phyloP scores from a whole-genome alignment of 2,888 invertebrate genomes.

The Athetis lepigone region DNA sequence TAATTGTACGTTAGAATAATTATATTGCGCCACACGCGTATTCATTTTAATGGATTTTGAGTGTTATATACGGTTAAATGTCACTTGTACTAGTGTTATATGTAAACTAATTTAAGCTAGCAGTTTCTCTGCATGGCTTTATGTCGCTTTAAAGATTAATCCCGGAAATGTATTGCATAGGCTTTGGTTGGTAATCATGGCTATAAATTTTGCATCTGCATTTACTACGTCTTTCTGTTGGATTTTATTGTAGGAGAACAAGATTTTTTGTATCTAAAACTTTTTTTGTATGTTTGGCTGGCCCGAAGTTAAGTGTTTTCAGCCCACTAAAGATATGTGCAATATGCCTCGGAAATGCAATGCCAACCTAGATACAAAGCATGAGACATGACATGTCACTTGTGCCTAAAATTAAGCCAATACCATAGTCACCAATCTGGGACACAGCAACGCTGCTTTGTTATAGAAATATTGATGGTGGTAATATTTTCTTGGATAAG shows the following conservation, averaged over 20 bases:
- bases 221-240: not conserved
- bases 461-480: no score
- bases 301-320: no score
- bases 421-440: no score
- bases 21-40: conserved; percentile 83
- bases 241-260: not conserved
- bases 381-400: no score
- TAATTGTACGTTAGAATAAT: conserved; percentile 89
- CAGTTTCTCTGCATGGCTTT: conserved; percentile 45
- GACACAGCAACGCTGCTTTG: no score
- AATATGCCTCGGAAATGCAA: no score
- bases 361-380: no score
- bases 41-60: conserved; percentile 85
- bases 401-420: no score
- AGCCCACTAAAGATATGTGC: no score
- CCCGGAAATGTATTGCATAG: conserved; percentile 36
- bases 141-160: conserved; percentile 50
- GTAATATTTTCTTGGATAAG: no score
- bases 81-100: conserved; percentile 71
- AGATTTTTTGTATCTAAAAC: not conserved
- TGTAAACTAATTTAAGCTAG: conserved; percentile 63
- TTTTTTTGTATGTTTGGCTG: no score
- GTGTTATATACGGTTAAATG: conserved; percentile 76
- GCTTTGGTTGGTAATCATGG: conserved; percentile 24
- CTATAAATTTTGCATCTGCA: conserved; percentile 14